phyloP scores from a whole-genome alignment of 2,888 invertebrate genomes.

The Xestia c-nigrum region DNA sequence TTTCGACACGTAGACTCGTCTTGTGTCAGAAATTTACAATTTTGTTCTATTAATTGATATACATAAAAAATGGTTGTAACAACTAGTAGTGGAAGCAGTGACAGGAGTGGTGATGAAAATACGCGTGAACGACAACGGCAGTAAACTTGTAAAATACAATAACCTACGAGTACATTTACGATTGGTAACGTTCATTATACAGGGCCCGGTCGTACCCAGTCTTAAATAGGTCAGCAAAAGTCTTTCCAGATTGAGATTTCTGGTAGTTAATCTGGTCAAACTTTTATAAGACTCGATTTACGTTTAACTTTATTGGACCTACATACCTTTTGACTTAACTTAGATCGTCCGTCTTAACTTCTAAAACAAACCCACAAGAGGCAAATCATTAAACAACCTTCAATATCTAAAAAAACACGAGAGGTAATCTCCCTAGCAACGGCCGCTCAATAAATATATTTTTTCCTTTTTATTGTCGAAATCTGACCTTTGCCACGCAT shows the following conservation, averaged over 20 bases:
- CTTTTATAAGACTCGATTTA: background rate
- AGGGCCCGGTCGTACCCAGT: background rate
- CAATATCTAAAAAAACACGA: slow-evolving; percentile 8
- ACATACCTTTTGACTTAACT: background rate
- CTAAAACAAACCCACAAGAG: background rate
- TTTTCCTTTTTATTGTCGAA: slow-evolving; percentile 53
- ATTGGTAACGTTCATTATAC: too few relatives aligned
- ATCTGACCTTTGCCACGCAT: slow-evolving; percentile 68
- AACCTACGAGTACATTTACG: too few relatives aligned
- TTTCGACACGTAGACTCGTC: too few relatives aligned
- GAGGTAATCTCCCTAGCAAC: slow-evolving; percentile 27
- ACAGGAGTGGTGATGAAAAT: too few relatives aligned
- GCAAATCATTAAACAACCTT: background rate
- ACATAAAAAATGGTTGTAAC: too few relatives aligned
- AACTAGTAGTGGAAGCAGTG: too few relatives aligned
- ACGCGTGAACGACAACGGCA: too few relatives aligned
- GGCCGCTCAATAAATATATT: slow-evolving; percentile 5
- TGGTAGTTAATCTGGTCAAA: background rate
- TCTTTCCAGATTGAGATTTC: background rate
- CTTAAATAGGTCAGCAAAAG: background rate
- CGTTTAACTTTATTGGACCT: background rate
- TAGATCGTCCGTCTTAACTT: background rate
- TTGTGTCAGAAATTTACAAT: too few relatives aligned
- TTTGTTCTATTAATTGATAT: too few relatives aligned
- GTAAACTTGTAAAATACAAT: too few relatives aligned